Evolutionary conservation across 2,888 invertebrate species (phyloP).

Genomic region (Sesamia inferens): DNA sequence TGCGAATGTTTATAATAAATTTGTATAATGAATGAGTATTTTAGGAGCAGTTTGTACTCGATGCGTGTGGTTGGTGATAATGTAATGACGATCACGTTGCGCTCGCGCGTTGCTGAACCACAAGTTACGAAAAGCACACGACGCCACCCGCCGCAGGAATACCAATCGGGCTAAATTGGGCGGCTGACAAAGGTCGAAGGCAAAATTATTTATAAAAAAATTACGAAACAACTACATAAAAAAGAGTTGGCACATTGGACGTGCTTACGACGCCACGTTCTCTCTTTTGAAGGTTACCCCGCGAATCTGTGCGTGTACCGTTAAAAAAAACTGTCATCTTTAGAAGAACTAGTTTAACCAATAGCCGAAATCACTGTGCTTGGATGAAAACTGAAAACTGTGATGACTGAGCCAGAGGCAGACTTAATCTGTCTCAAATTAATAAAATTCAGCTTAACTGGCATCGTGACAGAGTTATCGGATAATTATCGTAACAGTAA

Average conservation of each 20-base stretch:
- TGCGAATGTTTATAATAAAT: constrained; percentile 53
- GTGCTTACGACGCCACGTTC: constrained; percentile 86
- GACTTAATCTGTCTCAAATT: constrained; percentile 7
- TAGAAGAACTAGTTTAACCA: constrained; percentile 78
- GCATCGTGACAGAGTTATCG: constrained; percentile 12
- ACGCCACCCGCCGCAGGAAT: constrained; percentile 83
- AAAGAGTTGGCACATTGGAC: constrained; percentile 88
- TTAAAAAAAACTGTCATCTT: constrained; percentile 85
- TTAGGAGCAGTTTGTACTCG: constrained; percentile 70
- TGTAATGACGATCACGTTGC: constrained; percentile 80
- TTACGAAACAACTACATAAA: constrained; percentile 86
- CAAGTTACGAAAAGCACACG: constrained; percentile 86
- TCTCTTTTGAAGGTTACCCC: constrained; percentile 88
- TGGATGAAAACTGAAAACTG: constrained; percentile 15
- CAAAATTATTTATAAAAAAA: constrained; percentile 87
- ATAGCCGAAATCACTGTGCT: constrained; percentile 65
- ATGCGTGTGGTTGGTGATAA: constrained; percentile 66
- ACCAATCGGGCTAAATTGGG: constrained; percentile 88
- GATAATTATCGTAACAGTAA: constrained; percentile 14
- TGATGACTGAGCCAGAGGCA: neutral
- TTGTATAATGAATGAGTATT: constrained; percentile 66
- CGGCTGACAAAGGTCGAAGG: constrained; percentile 88
- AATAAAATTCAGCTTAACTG: constrained; percentile 1
- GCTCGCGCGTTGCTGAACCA: constrained; percentile 74
- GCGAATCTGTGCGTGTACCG: constrained; percentile 82